Conservation (phyloP, 2,797 vertebrate species). For the Helicolenus hilgendorfi region DNA sequence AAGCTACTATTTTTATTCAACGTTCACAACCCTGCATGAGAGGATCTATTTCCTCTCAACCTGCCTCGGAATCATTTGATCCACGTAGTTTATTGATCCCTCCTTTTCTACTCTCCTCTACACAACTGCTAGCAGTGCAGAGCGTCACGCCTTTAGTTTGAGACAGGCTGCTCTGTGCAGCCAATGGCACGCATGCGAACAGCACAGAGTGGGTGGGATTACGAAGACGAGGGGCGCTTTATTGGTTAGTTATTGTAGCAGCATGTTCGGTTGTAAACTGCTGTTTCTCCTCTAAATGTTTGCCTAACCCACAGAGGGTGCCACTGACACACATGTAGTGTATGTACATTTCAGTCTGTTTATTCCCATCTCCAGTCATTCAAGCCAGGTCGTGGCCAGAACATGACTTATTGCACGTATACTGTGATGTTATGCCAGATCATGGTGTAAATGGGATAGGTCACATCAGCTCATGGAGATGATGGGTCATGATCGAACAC, state of each 20-base stretch:
- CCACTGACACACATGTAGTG: constrained; percentile 30
- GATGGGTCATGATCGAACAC: neutral
- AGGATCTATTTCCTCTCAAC: constrained; percentile 8
- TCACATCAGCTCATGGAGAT: neutral
- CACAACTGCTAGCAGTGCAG: constrained; percentile 8
- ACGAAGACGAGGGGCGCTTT: neutral
- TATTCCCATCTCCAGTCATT: neutral
- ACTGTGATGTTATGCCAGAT: neutral
- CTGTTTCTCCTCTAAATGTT: constrained; percentile 21
- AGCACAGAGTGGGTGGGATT: constrained; percentile 14
- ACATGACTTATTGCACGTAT: neutral
- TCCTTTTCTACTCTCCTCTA: constrained; percentile 33
- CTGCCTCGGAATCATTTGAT: constrained; percentile 50
- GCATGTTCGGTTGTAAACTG: constrained; percentile 17
- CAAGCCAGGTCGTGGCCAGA: neutral
- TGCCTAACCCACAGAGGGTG: constrained; percentile 56
- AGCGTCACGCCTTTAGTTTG: neutral
- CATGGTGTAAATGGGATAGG: neutral
- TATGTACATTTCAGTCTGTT: neutral
- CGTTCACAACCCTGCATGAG: neutral
- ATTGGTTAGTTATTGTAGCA: constrained; percentile 48
- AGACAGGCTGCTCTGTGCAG: neutral
- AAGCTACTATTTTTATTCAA: neutral
- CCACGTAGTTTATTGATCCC: constrained; percentile 54
- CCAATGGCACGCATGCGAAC: constrained; percentile 38